A percentile compares a stretch with the other conserved stretches of the same genome.
Conservation (phyloP, 37 sponge, comb jelly and placozoan species). For the Dysidea cf. avara region DNA sequence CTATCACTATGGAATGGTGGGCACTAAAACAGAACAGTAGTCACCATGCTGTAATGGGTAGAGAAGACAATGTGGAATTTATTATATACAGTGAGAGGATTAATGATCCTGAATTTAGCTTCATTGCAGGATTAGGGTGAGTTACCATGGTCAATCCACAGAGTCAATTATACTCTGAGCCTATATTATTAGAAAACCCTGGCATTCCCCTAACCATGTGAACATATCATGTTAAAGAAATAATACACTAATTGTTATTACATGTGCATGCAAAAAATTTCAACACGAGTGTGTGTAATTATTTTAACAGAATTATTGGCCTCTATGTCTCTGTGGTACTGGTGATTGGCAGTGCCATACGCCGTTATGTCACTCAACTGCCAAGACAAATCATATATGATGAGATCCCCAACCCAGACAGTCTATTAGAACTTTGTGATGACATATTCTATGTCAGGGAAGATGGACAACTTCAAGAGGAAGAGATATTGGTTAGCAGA, state of each 20-base stretch:
- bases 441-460: too few relatives aligned
- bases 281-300: background rate
- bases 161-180: too few relatives aligned
- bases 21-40: conserved; percentile 27
- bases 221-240: too few relatives aligned
- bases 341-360: conserved; percentile 74
- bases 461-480: too few relatives aligned
- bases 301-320: conserved; percentile 65
- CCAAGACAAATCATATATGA: conserved; percentile 51
- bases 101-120: conserved; percentile 40
- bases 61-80: conserved; percentile 34
- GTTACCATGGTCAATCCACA: too few relatives aligned
- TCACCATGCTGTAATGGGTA: background rate
- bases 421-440: too few relatives aligned
- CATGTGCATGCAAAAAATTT: too few relatives aligned
- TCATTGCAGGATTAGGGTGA: conserved; percentile 66
- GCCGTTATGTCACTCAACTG: conserved; percentile 32
- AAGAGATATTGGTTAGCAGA: conserved; percentile 67
- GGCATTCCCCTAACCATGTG: background rate
- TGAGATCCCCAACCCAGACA: conserved; percentile 78
- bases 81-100: conserved; percentile 76
- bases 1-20: conserved; percentile 79
- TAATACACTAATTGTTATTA: too few relatives aligned
- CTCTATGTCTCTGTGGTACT: conserved; percentile 83
- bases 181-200: too few relatives aligned